Evolutionary conservation across 53 echinoderm and acorn worm species (phyloP).

Genomic region (Holothuria scabra): DNA sequence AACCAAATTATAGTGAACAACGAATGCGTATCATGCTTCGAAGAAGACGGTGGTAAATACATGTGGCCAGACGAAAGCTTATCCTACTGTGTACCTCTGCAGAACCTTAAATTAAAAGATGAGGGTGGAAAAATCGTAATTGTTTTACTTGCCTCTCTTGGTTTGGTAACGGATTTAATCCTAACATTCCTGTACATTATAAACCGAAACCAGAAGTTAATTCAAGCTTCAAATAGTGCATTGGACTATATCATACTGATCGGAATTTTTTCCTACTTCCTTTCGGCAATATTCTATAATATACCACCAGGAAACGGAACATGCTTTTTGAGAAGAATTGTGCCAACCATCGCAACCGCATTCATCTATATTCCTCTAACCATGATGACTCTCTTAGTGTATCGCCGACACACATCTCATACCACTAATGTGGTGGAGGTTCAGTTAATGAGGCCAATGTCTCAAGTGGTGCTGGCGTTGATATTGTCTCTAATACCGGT

Average conservation of each 20-base stretch:
- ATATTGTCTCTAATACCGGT: slow-evolving; percentile 69
- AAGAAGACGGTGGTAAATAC: slow-evolving; percentile 44
- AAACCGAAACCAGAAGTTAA: slow-evolving; percentile 77
- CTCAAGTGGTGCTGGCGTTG: slow-evolving; percentile 74
- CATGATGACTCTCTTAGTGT: slow-evolving; percentile 76
- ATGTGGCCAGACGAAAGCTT: slow-evolving; percentile 61
- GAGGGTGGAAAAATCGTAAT: slow-evolving; percentile 50
- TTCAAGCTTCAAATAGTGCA: slow-evolving; percentile 85
- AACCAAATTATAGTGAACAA: slow-evolving; percentile 68
- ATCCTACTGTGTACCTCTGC: slow-evolving; percentile 16
- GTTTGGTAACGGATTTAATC: slow-evolving; percentile 56
- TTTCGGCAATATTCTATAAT: slow-evolving; percentile 62
- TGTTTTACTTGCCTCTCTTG: slow-evolving; percentile 38
- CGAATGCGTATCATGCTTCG: slow-evolving; percentile 70
- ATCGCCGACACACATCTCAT: slow-evolving; percentile 74
- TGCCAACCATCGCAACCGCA: slow-evolving; percentile 68
- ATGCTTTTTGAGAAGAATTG: slow-evolving; percentile 67
- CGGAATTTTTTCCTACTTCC: slow-evolving; percentile 73
- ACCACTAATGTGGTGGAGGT: slow-evolving; percentile 71
- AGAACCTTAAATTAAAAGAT: slow-evolving; percentile 46
- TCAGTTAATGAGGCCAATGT: slow-evolving; percentile 79
- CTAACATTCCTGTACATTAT: slow-evolving; percentile 66
- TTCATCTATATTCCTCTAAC: slow-evolving; percentile 86
- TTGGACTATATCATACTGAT: slow-evolving; percentile 85
- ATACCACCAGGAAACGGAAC: slow-evolving; percentile 45